Percentiles rank a stretch among this genome's conserved stretches.
phyloP scores from a whole-genome alignment of 2,797 vertebrate species.

The Onychomys arenicola region DNA sequence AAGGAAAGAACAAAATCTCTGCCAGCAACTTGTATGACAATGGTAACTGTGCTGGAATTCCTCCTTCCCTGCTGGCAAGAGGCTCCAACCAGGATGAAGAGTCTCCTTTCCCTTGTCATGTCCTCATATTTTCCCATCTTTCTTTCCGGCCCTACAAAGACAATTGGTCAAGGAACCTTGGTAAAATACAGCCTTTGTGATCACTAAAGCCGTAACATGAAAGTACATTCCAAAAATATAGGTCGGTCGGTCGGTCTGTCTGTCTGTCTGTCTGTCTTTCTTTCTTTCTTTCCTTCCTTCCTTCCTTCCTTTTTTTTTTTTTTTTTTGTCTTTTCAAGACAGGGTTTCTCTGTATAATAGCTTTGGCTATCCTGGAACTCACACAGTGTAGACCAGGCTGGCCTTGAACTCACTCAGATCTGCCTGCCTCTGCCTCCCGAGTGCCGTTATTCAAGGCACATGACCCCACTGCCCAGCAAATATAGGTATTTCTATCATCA shows the following conservation, averaged over 20 bases:
- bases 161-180: not conserved
- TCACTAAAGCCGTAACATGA: not conserved
- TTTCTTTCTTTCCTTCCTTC: no score
- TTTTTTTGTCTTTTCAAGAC: no score
- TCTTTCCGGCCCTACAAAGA: not conserved
- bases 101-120: not conserved
- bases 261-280: no score
- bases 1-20: not conserved
- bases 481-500: not conserved
- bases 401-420: no score
- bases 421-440: no score
- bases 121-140: not conserved
- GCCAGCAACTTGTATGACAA: not conserved
- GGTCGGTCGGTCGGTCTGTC: no score
- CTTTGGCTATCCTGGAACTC: no score
- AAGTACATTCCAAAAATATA: not conserved
- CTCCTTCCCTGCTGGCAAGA: not conserved
- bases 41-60: not conserved
- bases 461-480: no score
- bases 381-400: no score
- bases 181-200: not conserved
- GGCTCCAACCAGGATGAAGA: not conserved
- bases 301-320: no score
- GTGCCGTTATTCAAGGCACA: no score
- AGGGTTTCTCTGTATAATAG: no score